These are phyloP conservation scores for Notolabrus celidotus DNA, from an alignment of 2,797 vertebrate genomes.

Conservation along the genomic window DNA sequence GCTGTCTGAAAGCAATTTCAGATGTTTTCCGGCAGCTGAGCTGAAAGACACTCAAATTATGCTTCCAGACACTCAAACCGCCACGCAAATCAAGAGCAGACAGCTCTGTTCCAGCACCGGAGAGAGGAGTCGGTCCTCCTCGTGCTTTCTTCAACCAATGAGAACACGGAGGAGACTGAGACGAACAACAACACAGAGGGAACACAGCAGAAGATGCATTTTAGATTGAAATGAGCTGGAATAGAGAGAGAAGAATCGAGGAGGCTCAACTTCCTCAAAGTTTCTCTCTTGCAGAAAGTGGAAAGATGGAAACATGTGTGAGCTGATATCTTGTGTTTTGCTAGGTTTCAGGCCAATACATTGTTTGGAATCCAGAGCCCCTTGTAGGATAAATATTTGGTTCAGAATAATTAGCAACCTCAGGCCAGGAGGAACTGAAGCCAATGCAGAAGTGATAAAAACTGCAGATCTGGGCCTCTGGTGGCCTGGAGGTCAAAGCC, in stretches of 20 bases:
- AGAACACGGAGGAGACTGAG: conserved; percentile 29
- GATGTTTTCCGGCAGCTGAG: conserved; percentile 60
- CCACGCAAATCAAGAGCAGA: conserved; percentile 60
- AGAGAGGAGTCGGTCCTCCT: conserved; percentile 49
- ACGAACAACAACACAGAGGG: background rate
- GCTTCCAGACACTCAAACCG: conserved; percentile 59
- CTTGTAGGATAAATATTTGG: too few species aligned
- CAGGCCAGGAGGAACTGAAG: too few species aligned
- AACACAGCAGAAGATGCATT: conserved; percentile 12
- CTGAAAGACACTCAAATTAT: conserved; percentile 58
- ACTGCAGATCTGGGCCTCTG: too few species aligned
- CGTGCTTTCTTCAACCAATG: conserved; percentile 24
- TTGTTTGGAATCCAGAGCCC: too few species aligned
- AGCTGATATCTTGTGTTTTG: too few species aligned
- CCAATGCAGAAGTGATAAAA: too few species aligned
- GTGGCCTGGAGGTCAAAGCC: too few species aligned
- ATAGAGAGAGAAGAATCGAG: conserved; percentile 10
- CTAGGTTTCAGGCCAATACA: too few species aligned
- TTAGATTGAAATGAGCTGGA: conserved; percentile 24
- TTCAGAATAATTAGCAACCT: too few species aligned
- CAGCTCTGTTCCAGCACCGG: conserved; percentile 48
- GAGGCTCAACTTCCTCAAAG: background rate
- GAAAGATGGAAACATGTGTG: too few species aligned
- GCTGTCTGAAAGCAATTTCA: conserved; percentile 50
- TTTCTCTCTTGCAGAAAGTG: too few species aligned